Evolutionary conservation across 2,888 invertebrate species (phyloP).

Genomic region (Julus scanicus): DNA sequence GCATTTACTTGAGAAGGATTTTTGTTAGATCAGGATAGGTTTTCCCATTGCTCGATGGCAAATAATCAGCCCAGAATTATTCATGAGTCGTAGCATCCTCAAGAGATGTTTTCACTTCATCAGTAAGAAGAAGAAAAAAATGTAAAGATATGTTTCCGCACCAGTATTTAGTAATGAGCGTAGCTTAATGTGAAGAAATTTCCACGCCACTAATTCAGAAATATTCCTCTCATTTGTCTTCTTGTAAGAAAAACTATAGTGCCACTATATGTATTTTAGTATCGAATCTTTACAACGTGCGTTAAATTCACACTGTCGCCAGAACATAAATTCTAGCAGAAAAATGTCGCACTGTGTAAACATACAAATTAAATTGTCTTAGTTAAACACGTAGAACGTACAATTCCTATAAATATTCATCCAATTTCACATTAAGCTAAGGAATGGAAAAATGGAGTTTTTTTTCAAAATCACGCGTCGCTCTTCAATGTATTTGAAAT

Average conservation of each 20-base stretch:
- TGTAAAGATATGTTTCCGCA: conserved; percentile 53
- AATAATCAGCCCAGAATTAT: conserved; percentile 51
- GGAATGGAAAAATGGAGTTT: not conserved
- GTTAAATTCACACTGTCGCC: not conserved
- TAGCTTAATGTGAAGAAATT: conserved; percentile 55
- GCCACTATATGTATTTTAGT: not conserved
- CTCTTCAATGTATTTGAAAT: not conserved
- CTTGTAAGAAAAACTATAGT: not conserved
- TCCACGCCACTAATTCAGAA: conserved; percentile 54
- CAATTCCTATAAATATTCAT: conserved; percentile 52
- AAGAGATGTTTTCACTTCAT: conserved; percentile 51
- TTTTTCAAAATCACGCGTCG: not conserved
- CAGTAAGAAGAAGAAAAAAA: conserved; percentile 41
- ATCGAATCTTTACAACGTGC: not conserved
- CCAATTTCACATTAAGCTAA: not conserved
- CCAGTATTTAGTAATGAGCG: conserved; percentile 53
- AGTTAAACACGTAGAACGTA: conserved; percentile 2
- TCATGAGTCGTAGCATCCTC: conserved; percentile 52
- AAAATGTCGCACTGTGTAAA: conserved; percentile 49
- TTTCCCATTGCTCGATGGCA: conserved; percentile 40
- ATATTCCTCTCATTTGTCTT: conserved; percentile 48
- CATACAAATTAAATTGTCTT: conserved; percentile 51
- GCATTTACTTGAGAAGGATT: not conserved
- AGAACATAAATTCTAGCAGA: conserved; percentile 43
- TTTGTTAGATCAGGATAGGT: conserved; percentile 6